Evolutionary conservation across 2,113 vertebrate genomes (phyloP).

Genomic region (Gallinago paraguaiae): DNA sequence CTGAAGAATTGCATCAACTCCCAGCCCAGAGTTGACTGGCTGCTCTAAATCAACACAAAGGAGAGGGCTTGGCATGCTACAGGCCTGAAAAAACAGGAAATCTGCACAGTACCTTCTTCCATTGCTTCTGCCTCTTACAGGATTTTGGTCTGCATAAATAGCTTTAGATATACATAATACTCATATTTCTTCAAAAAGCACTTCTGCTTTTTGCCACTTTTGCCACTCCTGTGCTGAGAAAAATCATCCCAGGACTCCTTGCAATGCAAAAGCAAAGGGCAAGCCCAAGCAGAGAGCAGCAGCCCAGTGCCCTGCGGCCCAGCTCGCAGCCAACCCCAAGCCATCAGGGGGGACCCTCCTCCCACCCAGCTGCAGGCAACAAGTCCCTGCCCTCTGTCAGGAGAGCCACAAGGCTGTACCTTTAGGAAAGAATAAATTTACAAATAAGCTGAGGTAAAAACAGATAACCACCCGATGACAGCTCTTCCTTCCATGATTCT

Average conservation of each 20-base stretch:
- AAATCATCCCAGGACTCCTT: not conserved
- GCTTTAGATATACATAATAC: not conserved
- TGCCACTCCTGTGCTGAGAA: not conserved
- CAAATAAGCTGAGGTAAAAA: not conserved
- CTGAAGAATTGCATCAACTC: not conserved
- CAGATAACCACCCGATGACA: not conserved
- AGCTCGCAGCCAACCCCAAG: not conserved
- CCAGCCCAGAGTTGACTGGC: not conserved
- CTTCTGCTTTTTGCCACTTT: not conserved
- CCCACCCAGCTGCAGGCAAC: not conserved
- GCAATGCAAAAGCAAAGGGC: not conserved
- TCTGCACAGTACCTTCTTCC: not conserved
- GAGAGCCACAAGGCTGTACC: not conserved
- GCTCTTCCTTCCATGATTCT: not conserved
- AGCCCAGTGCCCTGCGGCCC: not conserved
- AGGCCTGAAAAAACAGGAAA: not conserved
- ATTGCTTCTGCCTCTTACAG: rapidly evolving
- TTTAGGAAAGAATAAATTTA: not conserved
- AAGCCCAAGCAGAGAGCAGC: not conserved
- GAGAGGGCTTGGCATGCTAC: not conserved
- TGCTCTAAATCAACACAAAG: not conserved
- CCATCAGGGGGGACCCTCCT: not conserved
- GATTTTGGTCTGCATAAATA: not conserved
- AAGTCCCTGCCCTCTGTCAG: not conserved
- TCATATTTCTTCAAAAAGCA: not conserved